A percentile compares a stretch with the other conserved stretches of the same genome.
These are phyloP conservation scores for Leptinotarsa juncta DNA, from an alignment of 2,888 invertebrate genomes.

Conservation along the genomic window DNA sequence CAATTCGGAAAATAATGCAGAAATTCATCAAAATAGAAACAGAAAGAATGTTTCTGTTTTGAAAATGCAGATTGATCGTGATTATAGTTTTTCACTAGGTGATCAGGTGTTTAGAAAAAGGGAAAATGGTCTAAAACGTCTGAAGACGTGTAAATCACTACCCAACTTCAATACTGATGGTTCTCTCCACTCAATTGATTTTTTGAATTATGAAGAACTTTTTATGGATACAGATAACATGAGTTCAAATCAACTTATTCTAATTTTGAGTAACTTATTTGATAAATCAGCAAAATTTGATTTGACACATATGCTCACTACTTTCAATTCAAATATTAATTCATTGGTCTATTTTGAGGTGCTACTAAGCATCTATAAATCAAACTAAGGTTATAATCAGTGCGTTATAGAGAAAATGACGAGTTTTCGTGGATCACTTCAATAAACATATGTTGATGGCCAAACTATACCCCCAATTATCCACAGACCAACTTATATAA, in stretches of 20 bases:
- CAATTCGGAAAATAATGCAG: not conserved
- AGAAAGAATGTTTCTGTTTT: not conserved
- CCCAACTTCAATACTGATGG: not conserved
- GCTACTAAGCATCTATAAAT: not conserved
- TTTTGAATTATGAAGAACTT: not conserved
- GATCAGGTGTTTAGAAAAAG: not conserved
- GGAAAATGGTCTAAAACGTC: not conserved
- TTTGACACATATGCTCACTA: not conserved
- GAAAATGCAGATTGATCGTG: not conserved
- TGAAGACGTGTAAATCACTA: not conserved
- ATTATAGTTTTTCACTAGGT: not conserved
- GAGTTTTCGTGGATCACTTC: not conserved
- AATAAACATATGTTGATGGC: constrained; percentile 1
- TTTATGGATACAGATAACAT: not conserved
- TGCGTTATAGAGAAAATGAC: not conserved
- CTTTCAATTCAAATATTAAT: not conserved
- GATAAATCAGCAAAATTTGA: not conserved
- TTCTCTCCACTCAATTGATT: not conserved
- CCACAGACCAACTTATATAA: not conserved
- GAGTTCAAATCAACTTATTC: not conserved
- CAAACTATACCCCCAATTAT: not conserved
- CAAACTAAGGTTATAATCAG: not conserved
- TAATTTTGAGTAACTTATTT: not conserved
- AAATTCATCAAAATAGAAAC: not conserved
- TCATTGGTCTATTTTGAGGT: not conserved